These are phyloP conservation scores for Arrhamphus sclerolepis DNA, from an alignment of 2,797 vertebrate genomes.

Conservation along the genomic window DNA sequence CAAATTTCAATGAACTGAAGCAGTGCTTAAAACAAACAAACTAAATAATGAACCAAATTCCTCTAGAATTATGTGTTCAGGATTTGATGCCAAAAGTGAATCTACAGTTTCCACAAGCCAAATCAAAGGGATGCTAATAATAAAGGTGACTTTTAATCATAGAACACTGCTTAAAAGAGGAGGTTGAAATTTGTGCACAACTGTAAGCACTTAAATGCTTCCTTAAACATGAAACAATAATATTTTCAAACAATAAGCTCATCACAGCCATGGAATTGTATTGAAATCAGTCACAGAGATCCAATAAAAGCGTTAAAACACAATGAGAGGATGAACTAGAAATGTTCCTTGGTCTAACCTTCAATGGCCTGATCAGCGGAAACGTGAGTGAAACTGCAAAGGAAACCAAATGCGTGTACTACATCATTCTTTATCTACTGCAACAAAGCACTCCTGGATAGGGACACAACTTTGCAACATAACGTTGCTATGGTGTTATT, in stretches of 20 bases:
- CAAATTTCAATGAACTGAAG: too few relatives aligned
- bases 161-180: too few relatives aligned
- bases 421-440: slow-evolving; percentile 2
- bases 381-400: slow-evolving; percentile 9
- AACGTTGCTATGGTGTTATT: slow-evolving; percentile 4
- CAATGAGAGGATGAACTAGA: background rate
- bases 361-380: background rate
- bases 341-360: background rate
- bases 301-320: slow-evolving; percentile 23
- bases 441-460: background rate
- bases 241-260: slow-evolving; percentile 35
- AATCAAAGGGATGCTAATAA: too few relatives aligned
- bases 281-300: slow-evolving; percentile 16
- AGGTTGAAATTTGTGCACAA: too few relatives aligned
- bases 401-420: too few relatives aligned
- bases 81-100: too few relatives aligned
- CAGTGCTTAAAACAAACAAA: too few relatives aligned
- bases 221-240: slow-evolving; percentile 25
- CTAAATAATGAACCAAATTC: too few relatives aligned
- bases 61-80: too few relatives aligned
- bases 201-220: slow-evolving; percentile 25
- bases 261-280: slow-evolving; percentile 21
- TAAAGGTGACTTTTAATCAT: too few relatives aligned
- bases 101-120: too few relatives aligned
- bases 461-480: background rate